These are phyloP conservation scores for Blennius ocellaris DNA, from an alignment of 2,113 vertebrate genomes.

Conservation along the genomic window DNA sequence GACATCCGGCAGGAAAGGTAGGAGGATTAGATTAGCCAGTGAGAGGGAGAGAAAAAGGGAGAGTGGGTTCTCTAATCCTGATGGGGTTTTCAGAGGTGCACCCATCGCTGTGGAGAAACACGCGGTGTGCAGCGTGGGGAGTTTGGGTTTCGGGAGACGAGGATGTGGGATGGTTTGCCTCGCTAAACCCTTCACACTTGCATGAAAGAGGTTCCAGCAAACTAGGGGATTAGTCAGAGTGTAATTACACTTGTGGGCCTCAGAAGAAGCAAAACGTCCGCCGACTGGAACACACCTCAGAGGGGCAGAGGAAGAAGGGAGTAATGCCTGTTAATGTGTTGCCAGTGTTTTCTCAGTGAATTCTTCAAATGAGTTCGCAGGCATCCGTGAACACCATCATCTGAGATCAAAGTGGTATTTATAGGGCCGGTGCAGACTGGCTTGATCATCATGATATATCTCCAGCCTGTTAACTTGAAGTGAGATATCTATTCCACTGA, in stretches of 20 bases:
- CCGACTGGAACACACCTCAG: conserved; percentile 57
- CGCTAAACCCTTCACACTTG: conserved; percentile 67
- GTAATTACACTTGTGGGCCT: conserved; percentile 68
- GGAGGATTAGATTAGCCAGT: conserved; percentile 74
- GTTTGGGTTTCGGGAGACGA: conserved; percentile 30
- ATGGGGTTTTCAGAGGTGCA: conserved; percentile 70
- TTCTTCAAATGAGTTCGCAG: conserved; percentile 23
- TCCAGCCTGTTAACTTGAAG: background rate
- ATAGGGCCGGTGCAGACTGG: background rate
- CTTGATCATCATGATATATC: background rate
- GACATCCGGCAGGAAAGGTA: conserved; percentile 72
- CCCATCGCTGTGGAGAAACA: conserved; percentile 63
- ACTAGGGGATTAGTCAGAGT: conserved; percentile 71
- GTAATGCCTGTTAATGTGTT: conserved; percentile 28
- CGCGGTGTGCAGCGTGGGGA: conserved; percentile 32
- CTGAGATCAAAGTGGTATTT: conserved; percentile 30
- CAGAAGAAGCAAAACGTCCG: conserved; percentile 49
- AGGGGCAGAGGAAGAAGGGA: conserved; percentile 17
- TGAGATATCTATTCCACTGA: background rate
- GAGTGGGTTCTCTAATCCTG: conserved; percentile 75
- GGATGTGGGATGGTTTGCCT: conserved; percentile 48
- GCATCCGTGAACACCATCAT: conserved; percentile 4
- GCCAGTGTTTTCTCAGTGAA: conserved; percentile 14
- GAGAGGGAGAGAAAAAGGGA: conserved; percentile 60
- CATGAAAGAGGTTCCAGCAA: conserved; percentile 71